Evolutionary conservation across 2,797 vertebrate genomes (phyloP).

Genomic region (Melanotaenia pygmaea): DNA sequence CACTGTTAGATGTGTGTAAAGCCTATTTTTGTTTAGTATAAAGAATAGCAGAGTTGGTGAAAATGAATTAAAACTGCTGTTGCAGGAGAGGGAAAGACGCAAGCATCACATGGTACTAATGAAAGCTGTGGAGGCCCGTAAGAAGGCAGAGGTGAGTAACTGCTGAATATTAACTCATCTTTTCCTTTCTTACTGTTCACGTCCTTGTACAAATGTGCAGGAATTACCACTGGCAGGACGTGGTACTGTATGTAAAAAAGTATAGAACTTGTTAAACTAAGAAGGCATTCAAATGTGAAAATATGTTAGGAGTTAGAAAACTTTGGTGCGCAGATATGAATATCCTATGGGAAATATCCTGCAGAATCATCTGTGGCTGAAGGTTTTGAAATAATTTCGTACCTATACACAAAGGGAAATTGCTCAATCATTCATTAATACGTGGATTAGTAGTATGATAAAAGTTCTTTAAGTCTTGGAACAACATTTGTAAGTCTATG

Average conservation of each 20-base stretch:
- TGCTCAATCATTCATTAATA: background rate
- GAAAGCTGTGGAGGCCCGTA: constrained; percentile 95
- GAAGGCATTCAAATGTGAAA: background rate
- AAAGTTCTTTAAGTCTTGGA: background rate
- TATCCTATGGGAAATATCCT: background rate
- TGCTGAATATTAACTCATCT: background rate
- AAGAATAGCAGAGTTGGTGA: background rate
- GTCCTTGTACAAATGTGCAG: background rate
- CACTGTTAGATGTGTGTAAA: background rate
- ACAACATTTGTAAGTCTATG: background rate
- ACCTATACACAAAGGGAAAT: background rate
- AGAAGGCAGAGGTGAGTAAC: constrained; percentile 91
- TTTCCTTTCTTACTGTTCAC: background rate
- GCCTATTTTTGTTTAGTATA: background rate
- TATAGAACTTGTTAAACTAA: background rate
- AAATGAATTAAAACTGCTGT: constrained; percentile 41
- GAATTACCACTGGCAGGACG: background rate
- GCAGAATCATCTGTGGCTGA: background rate
- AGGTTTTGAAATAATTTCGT: background rate
- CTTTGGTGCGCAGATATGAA: background rate
- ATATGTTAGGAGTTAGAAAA: background rate
- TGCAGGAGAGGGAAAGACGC: constrained; percentile 92
- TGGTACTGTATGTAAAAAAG: background rate
- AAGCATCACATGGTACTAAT: constrained; percentile 95
- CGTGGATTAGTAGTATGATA: background rate